These are phyloP conservation scores for Dipodomys merriami DNA, from an alignment of 2,113 vertebrate species.

Conservation along the genomic window DNA sequence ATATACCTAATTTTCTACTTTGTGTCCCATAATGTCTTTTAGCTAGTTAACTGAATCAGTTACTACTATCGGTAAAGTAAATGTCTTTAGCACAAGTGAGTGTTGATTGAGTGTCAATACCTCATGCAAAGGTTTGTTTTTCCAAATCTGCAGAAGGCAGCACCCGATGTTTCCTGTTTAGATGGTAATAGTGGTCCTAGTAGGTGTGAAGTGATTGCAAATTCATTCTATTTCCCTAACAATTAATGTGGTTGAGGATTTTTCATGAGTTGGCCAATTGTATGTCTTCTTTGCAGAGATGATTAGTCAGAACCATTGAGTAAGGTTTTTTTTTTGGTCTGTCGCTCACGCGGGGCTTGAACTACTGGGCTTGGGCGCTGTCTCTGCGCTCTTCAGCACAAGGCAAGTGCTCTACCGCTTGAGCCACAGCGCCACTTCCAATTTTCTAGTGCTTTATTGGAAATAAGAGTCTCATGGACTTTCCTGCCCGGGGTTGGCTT, in stretches of 20 bases:
- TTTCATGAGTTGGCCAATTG: background rate
- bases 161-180: background rate
- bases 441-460: too few relatives aligned
- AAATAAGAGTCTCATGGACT: too few relatives aligned
- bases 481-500: too few relatives aligned
- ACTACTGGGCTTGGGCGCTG: too few relatives aligned
- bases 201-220: background rate
- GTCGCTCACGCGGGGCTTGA: too few relatives aligned
- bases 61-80: slow-evolving; percentile 15
- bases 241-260: background rate
- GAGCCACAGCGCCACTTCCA: too few relatives aligned
- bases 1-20: slow-evolving; percentile 13
- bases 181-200: background rate
- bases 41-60: background rate
- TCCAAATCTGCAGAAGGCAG: background rate
- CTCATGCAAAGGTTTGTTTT: background rate
- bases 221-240: background rate
- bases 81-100: background rate
- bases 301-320: too few relatives aligned
- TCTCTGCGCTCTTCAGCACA: too few relatives aligned
- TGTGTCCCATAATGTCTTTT: background rate
- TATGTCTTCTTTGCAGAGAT: too few relatives aligned
- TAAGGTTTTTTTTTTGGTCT: too few relatives aligned
- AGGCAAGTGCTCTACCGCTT: too few relatives aligned
- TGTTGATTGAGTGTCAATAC: background rate